These are phyloP conservation scores for Leptinotarsa juncta DNA, from an alignment of 2,888 invertebrate genomes.

Conservation along the genomic window DNA sequence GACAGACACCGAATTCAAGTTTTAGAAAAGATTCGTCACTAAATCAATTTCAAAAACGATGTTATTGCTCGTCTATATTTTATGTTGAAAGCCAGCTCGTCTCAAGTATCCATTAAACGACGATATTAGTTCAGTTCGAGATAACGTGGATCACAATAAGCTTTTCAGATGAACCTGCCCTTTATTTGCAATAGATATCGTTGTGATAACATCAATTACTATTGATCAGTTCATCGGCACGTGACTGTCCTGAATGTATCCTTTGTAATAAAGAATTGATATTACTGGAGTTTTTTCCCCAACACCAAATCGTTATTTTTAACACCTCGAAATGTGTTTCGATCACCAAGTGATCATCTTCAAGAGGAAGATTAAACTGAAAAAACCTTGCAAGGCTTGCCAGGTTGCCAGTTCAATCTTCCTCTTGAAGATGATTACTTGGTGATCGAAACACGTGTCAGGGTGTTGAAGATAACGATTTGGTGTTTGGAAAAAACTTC, in stretches of 20 bases:
- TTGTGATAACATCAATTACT: neutral
- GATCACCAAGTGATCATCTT: too few relatives aligned
- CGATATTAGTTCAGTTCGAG: neutral
- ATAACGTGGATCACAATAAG: constrained; percentile 4
- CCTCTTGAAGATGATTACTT: too few relatives aligned
- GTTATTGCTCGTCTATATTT: neutral
- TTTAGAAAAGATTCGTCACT: neutral
- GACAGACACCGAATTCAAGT: neutral
- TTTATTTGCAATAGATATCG: neutral
- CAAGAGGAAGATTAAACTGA: too few relatives aligned
- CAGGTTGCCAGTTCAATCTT: too few relatives aligned
- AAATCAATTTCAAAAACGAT: neutral
- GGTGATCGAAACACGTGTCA: too few relatives aligned
- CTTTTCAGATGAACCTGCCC: neutral
- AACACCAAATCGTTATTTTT: too few relatives aligned
- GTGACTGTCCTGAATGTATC: neutral
- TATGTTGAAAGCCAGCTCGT: neutral
- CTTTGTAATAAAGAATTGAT: too few relatives aligned
- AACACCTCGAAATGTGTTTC: too few relatives aligned
- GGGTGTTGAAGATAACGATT: too few relatives aligned
- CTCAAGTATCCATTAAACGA: neutral
- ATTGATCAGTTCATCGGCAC: neutral
- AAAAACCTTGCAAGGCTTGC: too few relatives aligned
- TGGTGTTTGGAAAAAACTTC: too few relatives aligned
- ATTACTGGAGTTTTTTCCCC: too few relatives aligned